A percentile compares a stretch with the other conserved stretches of the same genome.
Conservation (phyloP, 1,140 invertebrate species). For the Orchestia grillus region DNA sequence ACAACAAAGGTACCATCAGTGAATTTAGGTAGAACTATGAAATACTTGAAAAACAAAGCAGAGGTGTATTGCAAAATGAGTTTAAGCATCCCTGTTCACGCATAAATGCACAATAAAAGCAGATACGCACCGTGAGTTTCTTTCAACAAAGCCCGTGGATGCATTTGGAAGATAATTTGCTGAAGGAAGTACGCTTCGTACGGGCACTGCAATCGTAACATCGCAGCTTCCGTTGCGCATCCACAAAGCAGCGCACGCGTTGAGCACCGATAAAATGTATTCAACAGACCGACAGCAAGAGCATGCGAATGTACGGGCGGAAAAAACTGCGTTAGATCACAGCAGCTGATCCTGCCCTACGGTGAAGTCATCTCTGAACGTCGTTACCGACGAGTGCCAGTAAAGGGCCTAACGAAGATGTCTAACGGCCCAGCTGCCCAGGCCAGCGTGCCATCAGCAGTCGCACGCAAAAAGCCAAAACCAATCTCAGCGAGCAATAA, state of each 20-base stretch:
- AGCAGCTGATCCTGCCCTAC: not conserved
- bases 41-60: too few species aligned
- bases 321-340: not conserved
- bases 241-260: not conserved
- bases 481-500: conserved; percentile 49
- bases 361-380: not conserved
- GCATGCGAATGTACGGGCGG: not conserved
- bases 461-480: conserved; percentile 12
- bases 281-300: not conserved
- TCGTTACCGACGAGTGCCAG: not conserved
- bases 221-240: not conserved
- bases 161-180: not conserved
- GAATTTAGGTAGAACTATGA: too few species aligned
- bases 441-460: not conserved
- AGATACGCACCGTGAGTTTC: not conserved
- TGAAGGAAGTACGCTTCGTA: not conserved
- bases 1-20: too few species aligned
- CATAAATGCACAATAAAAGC: not conserved
- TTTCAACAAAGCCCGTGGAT: not conserved
- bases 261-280: not conserved
- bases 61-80: not conserved
- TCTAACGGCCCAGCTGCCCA: conserved; percentile 18
- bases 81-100: not conserved
- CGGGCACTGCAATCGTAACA: not conserved
- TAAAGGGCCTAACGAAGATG: conserved; percentile 29